Evolutionary conservation across 2,113 vertebrate genomes (phyloP).

Genomic region (Psettodes erumei): DNA sequence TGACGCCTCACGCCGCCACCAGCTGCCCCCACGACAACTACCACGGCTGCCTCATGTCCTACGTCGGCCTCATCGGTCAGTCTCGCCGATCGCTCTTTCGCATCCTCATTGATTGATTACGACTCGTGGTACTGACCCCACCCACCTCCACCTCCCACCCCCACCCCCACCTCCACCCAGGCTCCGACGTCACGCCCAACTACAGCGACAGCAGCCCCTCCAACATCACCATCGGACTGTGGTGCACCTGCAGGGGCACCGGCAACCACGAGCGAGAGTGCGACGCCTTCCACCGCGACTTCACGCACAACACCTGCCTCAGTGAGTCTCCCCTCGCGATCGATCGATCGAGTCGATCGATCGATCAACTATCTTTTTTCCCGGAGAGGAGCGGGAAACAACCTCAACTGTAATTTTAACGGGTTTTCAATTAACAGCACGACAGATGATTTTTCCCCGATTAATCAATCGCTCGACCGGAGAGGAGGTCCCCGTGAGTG

Average conservation of each 20-base stretch:
- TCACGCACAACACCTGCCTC: conserved; percentile 92
- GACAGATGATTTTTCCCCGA: too few species aligned
- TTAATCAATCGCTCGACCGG: too few species aligned
- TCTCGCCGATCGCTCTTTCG: neutral
- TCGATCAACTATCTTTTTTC: neutral
- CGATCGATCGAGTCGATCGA: too few species aligned
- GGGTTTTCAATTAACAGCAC: too few species aligned
- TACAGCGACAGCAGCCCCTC: conserved; percentile 89
- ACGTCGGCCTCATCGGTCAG: conserved; percentile 92
- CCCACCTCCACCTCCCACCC: conserved; percentile 5
- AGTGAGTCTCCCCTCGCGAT: too few species aligned
- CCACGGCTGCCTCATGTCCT: conserved; percentile 93
- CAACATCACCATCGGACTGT: conserved; percentile 90
- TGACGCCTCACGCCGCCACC: conserved; percentile 86
- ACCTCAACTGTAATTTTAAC: too few species aligned
- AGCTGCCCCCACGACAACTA: conserved; percentile 92
- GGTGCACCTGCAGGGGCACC: conserved; percentile 91
- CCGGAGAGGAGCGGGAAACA: too few species aligned
- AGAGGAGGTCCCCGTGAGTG: too few species aligned
- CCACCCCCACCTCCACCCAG: conserved; percentile 73
- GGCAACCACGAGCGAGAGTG: conserved; percentile 90
- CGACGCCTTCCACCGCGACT: conserved; percentile 90
- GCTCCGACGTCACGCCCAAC: conserved; percentile 93
- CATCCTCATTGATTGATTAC: too few species aligned
- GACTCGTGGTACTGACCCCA: too few species aligned